These are phyloP conservation scores for Poliocrania exsul DNA, from an alignment of 2,797 vertebrate species.

Conservation along the genomic window DNA sequence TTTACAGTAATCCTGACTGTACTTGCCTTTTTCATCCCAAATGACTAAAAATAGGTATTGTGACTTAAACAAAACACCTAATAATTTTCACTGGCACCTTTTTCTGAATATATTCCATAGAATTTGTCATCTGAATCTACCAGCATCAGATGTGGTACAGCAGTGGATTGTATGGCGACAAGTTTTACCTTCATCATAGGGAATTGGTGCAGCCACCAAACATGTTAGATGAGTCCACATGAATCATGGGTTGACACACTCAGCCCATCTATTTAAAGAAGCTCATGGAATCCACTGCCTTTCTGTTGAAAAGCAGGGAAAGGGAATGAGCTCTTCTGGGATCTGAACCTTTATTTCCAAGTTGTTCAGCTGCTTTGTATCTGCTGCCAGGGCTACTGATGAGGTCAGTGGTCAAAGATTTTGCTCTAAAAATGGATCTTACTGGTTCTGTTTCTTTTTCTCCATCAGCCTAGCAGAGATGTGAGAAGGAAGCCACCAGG, in stretches of 20 bases:
- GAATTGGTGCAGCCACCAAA: neutral
- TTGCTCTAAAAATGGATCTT: neutral
- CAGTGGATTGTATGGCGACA: neutral
- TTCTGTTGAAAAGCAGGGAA: neutral
- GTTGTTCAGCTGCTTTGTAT: neutral
- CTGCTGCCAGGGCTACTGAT: neutral
- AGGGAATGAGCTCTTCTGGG: neutral
- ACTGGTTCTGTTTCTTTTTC: neutral
- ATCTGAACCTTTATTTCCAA: neutral
- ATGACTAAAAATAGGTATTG: neutral
- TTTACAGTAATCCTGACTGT: neutral
- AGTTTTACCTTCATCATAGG: neutral
- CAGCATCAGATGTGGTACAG: neutral
- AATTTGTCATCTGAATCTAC: neutral
- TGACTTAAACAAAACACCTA: neutral
- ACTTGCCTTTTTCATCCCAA: neutral
- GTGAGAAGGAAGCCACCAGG: slow-evolving; percentile 35
- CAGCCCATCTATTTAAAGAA: neutral
- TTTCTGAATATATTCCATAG: neutral
- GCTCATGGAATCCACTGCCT: neutral
- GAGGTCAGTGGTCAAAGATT: neutral
- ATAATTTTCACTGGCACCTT: neutral
- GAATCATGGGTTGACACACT: neutral
- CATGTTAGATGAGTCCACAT: rapidly evolving
- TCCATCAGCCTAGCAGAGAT: neutral